These are phyloP conservation scores for Lithophane semibrunnea DNA, from an alignment of 2,888 invertebrate species.

Conservation along the genomic window DNA sequence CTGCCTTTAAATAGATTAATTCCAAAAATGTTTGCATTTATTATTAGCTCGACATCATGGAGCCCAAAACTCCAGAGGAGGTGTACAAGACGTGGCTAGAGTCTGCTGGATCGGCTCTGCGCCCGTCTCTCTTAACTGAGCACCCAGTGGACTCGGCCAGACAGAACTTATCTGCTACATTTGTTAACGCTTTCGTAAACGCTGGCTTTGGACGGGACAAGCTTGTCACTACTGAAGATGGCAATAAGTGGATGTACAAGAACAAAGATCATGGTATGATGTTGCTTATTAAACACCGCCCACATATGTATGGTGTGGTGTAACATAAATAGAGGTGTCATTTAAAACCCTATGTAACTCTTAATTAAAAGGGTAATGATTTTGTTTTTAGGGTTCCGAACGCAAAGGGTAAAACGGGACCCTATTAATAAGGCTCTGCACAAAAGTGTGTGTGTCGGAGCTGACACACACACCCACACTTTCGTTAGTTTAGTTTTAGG, in stretches of 20 bases:
- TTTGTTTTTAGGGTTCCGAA: too few relatives aligned
- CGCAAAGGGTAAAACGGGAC: too few relatives aligned
- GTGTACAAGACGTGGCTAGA: conserved; percentile 99
- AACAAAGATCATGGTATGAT: conserved; percentile 96
- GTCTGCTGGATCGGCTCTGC: conserved; percentile 92
- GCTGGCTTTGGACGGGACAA: conserved; percentile 99
- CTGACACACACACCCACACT: too few relatives aligned
- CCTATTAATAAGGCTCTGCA: too few relatives aligned
- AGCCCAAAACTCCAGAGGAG: conserved; percentile 99
- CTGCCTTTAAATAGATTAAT: background rate
- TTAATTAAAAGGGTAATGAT: background rate
- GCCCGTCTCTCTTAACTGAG: conserved; percentile 93
- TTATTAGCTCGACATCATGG: conserved; percentile 97
- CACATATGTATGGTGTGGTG: background rate
- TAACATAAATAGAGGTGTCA: too few relatives aligned
- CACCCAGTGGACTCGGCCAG: conserved; percentile 97
- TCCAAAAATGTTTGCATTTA: background rate
- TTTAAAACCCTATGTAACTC: background rate
- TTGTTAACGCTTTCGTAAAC: conserved; percentile 99
- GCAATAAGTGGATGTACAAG: conserved; percentile 97
- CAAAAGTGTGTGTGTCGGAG: too few relatives aligned
- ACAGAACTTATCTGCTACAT: conserved; percentile 98
- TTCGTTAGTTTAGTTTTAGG: background rate
- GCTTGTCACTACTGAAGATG: conserved; percentile 96
- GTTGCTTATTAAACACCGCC: background rate